Base-by-base conservation (phyloP, 2,888 invertebrate species). In the Andrena hattorfiana region DNA sequence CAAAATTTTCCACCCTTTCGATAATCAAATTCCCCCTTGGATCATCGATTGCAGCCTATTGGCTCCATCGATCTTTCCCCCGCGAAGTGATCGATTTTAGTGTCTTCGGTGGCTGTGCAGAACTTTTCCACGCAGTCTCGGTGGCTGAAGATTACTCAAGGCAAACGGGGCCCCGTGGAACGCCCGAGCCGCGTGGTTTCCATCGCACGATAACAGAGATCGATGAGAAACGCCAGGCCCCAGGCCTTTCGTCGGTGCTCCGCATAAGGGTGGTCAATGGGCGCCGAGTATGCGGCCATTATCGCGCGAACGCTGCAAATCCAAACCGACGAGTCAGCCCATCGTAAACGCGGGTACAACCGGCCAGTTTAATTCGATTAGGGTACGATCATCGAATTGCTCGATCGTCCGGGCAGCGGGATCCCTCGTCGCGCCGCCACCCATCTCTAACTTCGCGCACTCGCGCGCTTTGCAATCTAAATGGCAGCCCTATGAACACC, bases 291-390 rank as follows among this genome's bases (percentile, higher is more conserved):
- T 32, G 71, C 77, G 68, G 73, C 79, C 81, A 88, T 87, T 88
- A 88, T 88, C 84, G 87, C 85, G 83, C 81, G 78, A 80, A 85
- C 84, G 74, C 74, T 77, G 85, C 85, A 85, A 88, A 87, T 87
- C 78, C 79, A 76, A 85, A 88, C 62, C 84, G 87, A 88, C 88
- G 87, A 88, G 87, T 88, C 88, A 87, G 88, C 85, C 84, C 87
- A 77, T 86, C 88, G 88, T 88, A 88, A 88, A 88, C 83, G 87
- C 78, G 73, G 59, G 62, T 76, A 83, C 88, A 78, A 79, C 76
- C 75, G 73, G 75, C 69, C 84, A 77, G 85, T 88, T 88, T 88
- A 87, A 88, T 88, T 88, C 88, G 89, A 90, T 90, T 87, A 87
- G 85, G 83, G 68, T 64, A 70, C 86, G 86, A 90, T 90, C 86